phyloP scores from a whole-genome alignment of 2,888 invertebrate species.

The Petrophora chlorosata region DNA sequence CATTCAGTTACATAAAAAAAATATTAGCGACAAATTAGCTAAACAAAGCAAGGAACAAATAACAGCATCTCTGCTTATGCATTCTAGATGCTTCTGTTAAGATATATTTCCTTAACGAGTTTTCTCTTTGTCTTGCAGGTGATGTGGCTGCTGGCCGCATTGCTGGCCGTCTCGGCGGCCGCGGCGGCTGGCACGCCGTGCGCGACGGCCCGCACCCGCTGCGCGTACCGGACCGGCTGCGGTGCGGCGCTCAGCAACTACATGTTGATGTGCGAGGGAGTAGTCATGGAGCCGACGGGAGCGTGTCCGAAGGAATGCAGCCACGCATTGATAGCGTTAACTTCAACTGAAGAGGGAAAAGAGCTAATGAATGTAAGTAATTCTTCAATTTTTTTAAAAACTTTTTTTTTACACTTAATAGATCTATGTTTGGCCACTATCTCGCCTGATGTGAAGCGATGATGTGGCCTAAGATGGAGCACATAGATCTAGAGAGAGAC shows the following conservation, averaged over 20 bases:
- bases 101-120: background rate
- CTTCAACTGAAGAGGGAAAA: conserved; percentile 91
- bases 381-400: background rate
- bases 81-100: too few species aligned
- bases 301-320: conserved; percentile 89
- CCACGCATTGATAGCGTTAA: conserved; percentile 90
- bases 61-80: too few species aligned
- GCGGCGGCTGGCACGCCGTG: conserved; percentile 75
- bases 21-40: too few species aligned
- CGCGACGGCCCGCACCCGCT: conserved; percentile 88
- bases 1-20: too few species aligned
- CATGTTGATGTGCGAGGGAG: conserved; percentile 88
- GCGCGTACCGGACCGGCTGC: conserved; percentile 90
- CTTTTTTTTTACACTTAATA: too few species aligned
- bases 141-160: conserved; percentile 69
- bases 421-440: too few species aligned
- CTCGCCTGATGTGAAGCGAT: too few species aligned
- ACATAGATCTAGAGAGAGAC: too few species aligned
- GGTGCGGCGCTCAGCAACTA: conserved; percentile 90
- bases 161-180: conserved; percentile 56
- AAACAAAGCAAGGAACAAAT: too few species aligned
- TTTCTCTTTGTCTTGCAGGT: conserved; percentile 48
- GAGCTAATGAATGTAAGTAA: conserved; percentile 88
- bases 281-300: conserved; percentile 83
- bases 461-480: too few species aligned